Base-by-base conservation (phyloP, 2,888 invertebrate genomes). In the Ptilodon capucinus region DNA sequence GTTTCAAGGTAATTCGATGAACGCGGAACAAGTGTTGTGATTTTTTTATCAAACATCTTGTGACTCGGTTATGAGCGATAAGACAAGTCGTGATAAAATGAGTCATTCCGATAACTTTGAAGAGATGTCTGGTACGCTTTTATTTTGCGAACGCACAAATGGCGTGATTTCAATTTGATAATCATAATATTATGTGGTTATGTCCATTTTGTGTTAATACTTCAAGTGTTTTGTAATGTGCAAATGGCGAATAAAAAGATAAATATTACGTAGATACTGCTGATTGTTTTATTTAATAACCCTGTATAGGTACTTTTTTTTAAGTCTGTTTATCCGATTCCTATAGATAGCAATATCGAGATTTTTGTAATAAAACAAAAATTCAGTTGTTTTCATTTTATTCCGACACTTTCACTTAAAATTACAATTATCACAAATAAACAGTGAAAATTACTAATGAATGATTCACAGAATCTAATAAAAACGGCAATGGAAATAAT, bases 381-480 rank as follows among this genome's bases (percentile, higher is more conserved):
- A 45, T 45, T 38, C 17, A 42, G 42, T 56, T 56, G 56, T 57
- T 66, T 64, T 65, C 53, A 69, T 84, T 84, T 81, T 79, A 80
- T 82, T 72, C 47, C 45, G 73, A 81, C 86, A 85, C 78, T 84
- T 86, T 74, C 61, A 66, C 81, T 86, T 84, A 86, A 48, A 67
- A 71, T 71, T 81, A 84, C 66, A 73, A 81, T 81, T 87, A 89
- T 89, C 90, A 90, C 89, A 88, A 87, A 84, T 81, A 81, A 84
- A 87, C 80, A 86, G 84, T 83, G 82, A 87, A 84, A 88, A 86
- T 63, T 65, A 65, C 83, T 64, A 69, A 83, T 76, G 89, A 90
- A 83, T 76, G 89, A 90, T 89, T 89, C 90, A 90, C 83, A 88
- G 88, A 89, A 90, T 90, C 88, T 79, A 83, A 78, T 74, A 60